Conservation (phyloP, 2,113 vertebrate species). For the Chionis minor region DNA sequence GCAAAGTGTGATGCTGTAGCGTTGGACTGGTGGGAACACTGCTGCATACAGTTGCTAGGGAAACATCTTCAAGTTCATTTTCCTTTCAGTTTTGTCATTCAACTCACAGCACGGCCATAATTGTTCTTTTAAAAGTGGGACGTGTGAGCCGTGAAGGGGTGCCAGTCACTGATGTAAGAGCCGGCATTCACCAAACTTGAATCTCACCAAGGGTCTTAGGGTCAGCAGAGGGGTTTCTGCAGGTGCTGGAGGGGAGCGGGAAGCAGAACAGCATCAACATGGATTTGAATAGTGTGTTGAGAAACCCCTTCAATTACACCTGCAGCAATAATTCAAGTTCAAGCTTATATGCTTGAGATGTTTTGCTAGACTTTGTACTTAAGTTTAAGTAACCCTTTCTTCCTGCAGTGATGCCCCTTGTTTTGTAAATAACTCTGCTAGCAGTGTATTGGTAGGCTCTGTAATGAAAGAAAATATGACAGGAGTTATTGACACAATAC, state of each 20-base stretch:
- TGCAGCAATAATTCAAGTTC: constrained; percentile 28
- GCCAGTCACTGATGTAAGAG: constrained; percentile 60
- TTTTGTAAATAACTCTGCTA: constrained; percentile 36
- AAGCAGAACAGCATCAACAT: constrained; percentile 42
- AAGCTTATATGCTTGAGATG: not conserved
- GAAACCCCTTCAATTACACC: not conserved
- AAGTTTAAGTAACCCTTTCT: constrained; percentile 38
- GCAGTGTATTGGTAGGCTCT: not conserved
- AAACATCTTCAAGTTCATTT: constrained; percentile 48
- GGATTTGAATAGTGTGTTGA: constrained; percentile 58
- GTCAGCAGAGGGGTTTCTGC: constrained; percentile 60
- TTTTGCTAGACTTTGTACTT: constrained; percentile 32
- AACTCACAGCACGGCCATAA: not conserved
- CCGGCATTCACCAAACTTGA: constrained; percentile 52
- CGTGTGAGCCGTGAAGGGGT: not conserved
- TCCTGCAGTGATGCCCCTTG: not conserved
- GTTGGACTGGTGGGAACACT: not conserved
- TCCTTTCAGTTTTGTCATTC: constrained; percentile 39
- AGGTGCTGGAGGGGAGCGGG: constrained; percentile 34
- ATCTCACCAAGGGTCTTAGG: constrained; percentile 31
- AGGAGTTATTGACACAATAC: not conserved
- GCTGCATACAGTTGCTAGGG: constrained; percentile 31
- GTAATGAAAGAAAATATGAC: not conserved
- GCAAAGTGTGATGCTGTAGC: not conserved
- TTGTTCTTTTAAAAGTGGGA: constrained; percentile 14